Conservation (phyloP, 2,113 vertebrate species). For the Tetrax tetrax region DNA sequence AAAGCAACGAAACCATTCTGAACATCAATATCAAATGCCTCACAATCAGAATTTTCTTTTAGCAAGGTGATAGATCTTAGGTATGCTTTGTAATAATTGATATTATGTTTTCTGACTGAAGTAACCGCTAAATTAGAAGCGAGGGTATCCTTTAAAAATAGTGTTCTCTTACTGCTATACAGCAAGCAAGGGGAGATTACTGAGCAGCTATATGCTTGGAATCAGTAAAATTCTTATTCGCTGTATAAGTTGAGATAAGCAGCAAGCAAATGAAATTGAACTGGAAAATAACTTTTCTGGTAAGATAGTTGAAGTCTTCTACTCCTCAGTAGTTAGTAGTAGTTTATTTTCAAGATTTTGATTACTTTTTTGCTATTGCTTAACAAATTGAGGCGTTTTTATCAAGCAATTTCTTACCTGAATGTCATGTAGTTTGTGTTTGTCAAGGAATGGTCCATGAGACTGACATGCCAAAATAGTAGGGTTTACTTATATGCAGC, state of each 20-base stretch:
- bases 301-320: not conserved
- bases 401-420: not conserved
- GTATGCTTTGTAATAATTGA: not conserved
- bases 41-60: not conserved
- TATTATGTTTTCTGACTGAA: not conserved
- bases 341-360: not conserved
- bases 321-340: not conserved
- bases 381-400: not conserved
- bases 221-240: not conserved
- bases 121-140: not conserved
- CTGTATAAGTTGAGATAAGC: not conserved
- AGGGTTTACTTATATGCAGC: not conserved
- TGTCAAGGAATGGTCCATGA: not conserved
- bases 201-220: not conserved
- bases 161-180: not conserved
- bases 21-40: not conserved
- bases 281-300: not conserved
- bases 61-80: not conserved
- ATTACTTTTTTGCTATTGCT: not conserved
- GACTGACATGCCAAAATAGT: not conserved
- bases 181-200: not conserved
- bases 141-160: not conserved
- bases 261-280: not conserved
- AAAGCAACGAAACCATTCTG: not conserved
- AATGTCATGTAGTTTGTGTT: not conserved